phyloP scores from a whole-genome alignment of 64 coral and sea anemone genomes.

The Dendronephthya gigantea region DNA sequence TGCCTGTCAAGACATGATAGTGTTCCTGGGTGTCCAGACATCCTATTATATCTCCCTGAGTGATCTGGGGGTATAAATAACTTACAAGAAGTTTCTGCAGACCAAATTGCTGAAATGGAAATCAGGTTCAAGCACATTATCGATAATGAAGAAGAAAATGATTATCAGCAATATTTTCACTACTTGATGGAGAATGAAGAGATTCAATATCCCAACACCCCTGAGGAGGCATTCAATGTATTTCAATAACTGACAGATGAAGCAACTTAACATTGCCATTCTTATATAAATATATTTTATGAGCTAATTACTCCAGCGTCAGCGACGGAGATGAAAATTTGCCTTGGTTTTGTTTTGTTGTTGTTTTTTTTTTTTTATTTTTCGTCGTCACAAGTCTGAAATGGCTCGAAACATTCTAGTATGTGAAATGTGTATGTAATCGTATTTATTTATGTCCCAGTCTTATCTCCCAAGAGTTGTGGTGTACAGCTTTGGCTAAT shows the following conservation, averaged over 20 bases:
- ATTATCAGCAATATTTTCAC: not conserved
- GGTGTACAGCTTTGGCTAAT: too few relatives aligned
- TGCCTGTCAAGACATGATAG: conserved; percentile 29
- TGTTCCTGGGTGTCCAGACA: conserved; percentile 12
- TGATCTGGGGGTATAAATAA: conserved; percentile 4
- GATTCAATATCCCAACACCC: not conserved
- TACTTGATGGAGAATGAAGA: conserved; percentile 11
- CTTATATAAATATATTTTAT: not conserved
- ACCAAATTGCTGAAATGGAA: not conserved
- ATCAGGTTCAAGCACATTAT: not conserved
- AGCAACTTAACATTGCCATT: not conserved
- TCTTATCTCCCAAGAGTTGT: too few relatives aligned
- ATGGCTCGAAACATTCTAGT: too few relatives aligned
- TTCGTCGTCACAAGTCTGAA: too few relatives aligned
- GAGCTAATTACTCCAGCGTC: too few relatives aligned
- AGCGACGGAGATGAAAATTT: too few relatives aligned
- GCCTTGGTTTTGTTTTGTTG: too few relatives aligned
- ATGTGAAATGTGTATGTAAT: too few relatives aligned
- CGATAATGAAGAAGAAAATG: not conserved
- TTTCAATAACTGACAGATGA: not conserved
- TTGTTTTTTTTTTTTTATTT: too few relatives aligned
- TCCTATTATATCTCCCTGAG: not conserved
- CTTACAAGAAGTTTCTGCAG: not conserved
- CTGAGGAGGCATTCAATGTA: not conserved
- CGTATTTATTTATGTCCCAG: too few relatives aligned